Conservation (phyloP, 2,888 invertebrate species). For the Cerastoderma edule region DNA sequence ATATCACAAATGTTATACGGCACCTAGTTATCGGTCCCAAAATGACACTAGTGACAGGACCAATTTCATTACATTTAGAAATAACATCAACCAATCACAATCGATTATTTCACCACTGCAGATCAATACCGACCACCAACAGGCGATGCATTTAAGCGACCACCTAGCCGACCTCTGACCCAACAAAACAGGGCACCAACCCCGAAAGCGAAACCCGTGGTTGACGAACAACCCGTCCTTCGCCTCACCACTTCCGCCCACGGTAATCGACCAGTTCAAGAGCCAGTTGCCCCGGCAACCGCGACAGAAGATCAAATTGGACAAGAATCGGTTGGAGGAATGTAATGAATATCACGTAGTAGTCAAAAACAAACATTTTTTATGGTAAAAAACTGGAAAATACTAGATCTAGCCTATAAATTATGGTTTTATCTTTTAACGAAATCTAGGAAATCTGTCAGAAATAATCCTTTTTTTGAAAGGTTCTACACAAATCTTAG, state of each 20-base stretch:
- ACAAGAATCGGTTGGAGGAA: constrained; percentile 30
- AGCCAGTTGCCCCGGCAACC: constrained; percentile 51
- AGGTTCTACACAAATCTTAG: too few species aligned
- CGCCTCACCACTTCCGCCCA: constrained; percentile 66
- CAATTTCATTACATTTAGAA: too few species aligned
- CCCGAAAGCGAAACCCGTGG: constrained; percentile 40
- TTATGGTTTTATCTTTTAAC: too few species aligned
- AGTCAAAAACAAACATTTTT: not conserved
- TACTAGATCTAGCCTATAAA: too few species aligned
- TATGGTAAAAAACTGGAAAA: not conserved
- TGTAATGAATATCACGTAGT: not conserved
- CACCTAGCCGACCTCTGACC: constrained; percentile 54
- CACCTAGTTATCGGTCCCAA: too few species aligned
- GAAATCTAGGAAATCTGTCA: too few species aligned
- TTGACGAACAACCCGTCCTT: constrained; percentile 42
- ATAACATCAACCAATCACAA: too few species aligned
- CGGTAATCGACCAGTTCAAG: constrained; percentile 48
- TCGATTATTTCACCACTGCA: too few species aligned
- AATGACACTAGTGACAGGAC: too few species aligned
- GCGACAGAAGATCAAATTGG: constrained; percentile 36
- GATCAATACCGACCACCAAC: constrained; percentile 51
- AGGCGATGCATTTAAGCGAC: constrained; percentile 65
- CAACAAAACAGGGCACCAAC: constrained; percentile 53
- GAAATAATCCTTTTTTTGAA: too few species aligned
- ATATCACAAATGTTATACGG: too few species aligned